Evolutionary conservation across 2,888 invertebrate species (phyloP).

Genomic region (Leucoma salicis): DNA sequence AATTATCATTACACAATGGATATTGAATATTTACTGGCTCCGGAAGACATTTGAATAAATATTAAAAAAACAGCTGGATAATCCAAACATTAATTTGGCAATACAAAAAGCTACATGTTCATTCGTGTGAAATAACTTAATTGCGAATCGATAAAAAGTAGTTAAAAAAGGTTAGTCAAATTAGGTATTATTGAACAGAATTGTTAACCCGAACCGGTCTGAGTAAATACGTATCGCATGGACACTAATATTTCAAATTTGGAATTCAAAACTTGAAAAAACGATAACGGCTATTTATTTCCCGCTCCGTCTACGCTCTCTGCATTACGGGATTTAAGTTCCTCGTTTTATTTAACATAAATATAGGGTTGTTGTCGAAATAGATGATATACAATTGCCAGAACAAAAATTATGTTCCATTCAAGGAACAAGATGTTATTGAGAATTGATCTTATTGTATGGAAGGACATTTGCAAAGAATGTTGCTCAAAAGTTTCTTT

Average conservation of each 20-base stretch:
- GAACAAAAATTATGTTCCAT: not conserved
- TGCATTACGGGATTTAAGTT: conserved; percentile 5
- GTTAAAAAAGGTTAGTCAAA: conserved; percentile 14
- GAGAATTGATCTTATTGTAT: too few species aligned
- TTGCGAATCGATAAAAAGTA: not conserved
- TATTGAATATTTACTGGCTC: too few species aligned
- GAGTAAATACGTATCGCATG: conserved; percentile 29
- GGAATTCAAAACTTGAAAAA: conserved; percentile 18
- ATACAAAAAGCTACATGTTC: not conserved
- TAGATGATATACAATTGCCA: not conserved
- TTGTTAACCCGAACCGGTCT: conserved; percentile 32
- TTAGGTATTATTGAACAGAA: conserved; percentile 20
- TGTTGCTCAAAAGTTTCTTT: too few species aligned
- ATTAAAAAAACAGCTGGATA: not conserved
- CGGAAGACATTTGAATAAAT: too few species aligned
- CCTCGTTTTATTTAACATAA: not conserved
- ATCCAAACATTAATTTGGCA: not conserved
- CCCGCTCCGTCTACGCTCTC: conserved; percentile 31
- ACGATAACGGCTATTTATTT: conserved; percentile 17
- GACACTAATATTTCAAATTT: conserved; percentile 38
- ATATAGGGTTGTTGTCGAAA: not conserved
- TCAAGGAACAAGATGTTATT: too few species aligned
- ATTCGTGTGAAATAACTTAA: not conserved
- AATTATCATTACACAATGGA: too few species aligned
- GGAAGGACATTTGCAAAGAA: too few species aligned